Conservation (phyloP, 2,888 invertebrate species). For the Cryptosula pallasiana region DNA sequence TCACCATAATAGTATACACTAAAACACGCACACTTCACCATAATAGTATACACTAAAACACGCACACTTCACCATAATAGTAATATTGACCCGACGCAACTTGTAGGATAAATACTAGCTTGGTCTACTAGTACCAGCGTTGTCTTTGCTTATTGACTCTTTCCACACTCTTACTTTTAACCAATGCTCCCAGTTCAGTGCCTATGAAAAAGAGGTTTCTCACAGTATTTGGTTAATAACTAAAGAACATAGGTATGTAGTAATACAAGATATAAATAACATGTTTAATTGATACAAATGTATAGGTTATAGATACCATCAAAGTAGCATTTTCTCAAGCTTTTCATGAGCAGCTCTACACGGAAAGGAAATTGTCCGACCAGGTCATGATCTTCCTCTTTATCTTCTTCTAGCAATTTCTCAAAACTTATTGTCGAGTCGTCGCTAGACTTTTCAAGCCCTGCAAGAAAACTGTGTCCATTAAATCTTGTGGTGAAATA, state of each 20-base stretch:
- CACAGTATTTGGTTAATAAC: too few species aligned
- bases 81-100: not conserved
- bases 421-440: too few species aligned
- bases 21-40: not conserved
- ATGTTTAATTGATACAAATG: too few species aligned
- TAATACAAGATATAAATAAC: too few species aligned
- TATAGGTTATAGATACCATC: constrained; percentile 30
- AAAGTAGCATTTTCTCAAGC: constrained; percentile 49
- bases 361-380: constrained; percentile 47
- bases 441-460: not conserved
- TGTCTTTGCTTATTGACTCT: too few species aligned
- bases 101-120: not conserved
- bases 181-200: too few species aligned
- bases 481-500: too few species aligned
- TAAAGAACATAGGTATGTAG: too few species aligned
- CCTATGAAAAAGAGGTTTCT: too few species aligned
- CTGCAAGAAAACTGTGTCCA: too few species aligned
- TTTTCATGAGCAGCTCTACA: constrained; percentile 47
- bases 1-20: not conserved
- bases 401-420: not conserved
- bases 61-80: not conserved
- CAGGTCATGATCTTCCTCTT: not conserved
- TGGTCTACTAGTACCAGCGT: not conserved
- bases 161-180: too few species aligned
- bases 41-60: not conserved